phyloP scores from a whole-genome alignment of 2,888 invertebrate species.

The Lingula anatina region DNA sequence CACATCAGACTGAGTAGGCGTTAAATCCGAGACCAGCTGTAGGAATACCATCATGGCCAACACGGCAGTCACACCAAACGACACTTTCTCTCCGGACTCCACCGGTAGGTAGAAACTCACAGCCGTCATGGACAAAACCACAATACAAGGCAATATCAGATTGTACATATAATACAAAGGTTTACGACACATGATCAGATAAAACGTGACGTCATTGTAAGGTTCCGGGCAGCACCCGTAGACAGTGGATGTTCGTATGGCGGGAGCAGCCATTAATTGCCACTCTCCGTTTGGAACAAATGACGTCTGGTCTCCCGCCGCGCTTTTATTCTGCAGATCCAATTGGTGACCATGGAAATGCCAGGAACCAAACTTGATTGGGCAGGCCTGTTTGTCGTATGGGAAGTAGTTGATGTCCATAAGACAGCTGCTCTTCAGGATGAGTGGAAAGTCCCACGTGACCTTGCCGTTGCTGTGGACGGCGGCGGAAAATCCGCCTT shows the following conservation, averaged over 20 bases:
- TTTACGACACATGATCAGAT: conserved; percentile 3
- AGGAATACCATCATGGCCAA: conserved; percentile 1
- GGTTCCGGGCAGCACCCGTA: conserved; percentile 6
- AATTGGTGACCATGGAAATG: neutral
- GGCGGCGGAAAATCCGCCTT: too few relatives aligned
- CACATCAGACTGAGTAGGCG: too few relatives aligned
- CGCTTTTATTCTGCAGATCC: neutral
- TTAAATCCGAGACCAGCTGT: neutral
- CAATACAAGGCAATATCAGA: conserved; percentile 6
- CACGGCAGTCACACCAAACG: conserved; percentile 3
- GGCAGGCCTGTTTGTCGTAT: conserved; percentile 5
- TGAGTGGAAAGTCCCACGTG: too few relatives aligned
- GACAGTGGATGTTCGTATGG: neutral
- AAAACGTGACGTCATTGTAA: conserved; percentile 6
- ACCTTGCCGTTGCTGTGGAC: too few relatives aligned
- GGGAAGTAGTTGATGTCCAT: too few relatives aligned
- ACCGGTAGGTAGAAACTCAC: too few relatives aligned
- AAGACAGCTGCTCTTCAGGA: too few relatives aligned
- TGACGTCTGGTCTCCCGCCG: neutral
- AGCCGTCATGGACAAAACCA: conserved; percentile 8
- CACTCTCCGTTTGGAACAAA: conserved; percentile 7
- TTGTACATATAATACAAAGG: conserved; percentile 9
- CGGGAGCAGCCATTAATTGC: conserved; percentile 1
- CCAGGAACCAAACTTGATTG: conserved; percentile 2
- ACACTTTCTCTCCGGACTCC: too few relatives aligned